Base-by-base conservation (phyloP, 2,888 invertebrate species). In the Lasioglossum figueresi region DNA sequence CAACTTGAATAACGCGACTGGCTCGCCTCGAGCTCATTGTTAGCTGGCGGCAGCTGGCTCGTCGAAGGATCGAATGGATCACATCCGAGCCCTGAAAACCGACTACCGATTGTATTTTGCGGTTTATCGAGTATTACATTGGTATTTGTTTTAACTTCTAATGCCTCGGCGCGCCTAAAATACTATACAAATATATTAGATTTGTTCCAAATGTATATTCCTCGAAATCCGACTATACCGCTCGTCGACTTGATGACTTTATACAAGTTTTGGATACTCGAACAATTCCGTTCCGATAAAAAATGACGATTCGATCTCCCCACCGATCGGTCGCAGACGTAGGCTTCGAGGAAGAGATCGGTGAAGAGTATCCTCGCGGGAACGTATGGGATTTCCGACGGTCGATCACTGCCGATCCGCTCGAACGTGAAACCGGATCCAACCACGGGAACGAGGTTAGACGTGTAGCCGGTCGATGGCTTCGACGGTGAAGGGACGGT, bases 391-490 rank as follows among this genome's bases (percentile, higher is more conserved):
- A 91, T 92, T 92, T 88, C 90, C 88, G 77, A 81, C 81, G 34
- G 82, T 87, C 89, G 88, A 88, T 91, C 91, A 86, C 83, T 70
- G 76, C 70, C 83, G 87, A 88, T 87, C 85, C 87, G 87, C 48
- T 88, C 87, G 85, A 85, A 90, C 91, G 91, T 88, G 91, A 91
- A 91, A 91, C 91, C 88, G 86, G 86, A 91, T 88, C 87, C 84
- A 88, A 88, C 88, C 91, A 77, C 90, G 83, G 73, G 80, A 85
- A 84, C 83, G 85, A 84, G 86, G 88, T 87, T 83, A 84, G 85
- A 87, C 76, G 78, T 72, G 82, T 84, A 75, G 72, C 68, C 75
- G 71, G 72, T 80, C 77, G 83, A 68, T 68, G 81, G 72, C 82
- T 79, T 78, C 40, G 52, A 31, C 14, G 52, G 59, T 73, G 48